These are phyloP conservation scores for Corythaixoides concolor DNA, from an alignment of 2,113 vertebrate genomes.

Conservation along the genomic window DNA sequence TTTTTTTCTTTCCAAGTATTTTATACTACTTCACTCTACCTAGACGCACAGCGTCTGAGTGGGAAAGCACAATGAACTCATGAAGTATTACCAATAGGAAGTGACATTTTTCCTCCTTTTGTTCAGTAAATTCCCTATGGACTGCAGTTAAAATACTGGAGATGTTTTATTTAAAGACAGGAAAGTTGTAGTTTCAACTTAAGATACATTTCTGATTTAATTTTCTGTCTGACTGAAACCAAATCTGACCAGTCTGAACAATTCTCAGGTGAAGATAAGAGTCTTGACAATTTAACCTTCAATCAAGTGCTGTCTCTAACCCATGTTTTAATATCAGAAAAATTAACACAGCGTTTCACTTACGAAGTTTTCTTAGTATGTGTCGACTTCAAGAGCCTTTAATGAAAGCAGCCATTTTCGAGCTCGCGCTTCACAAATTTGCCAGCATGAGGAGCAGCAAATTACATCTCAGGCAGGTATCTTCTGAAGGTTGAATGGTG, in stretches of 20 bases:
- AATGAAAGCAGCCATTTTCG: neutral
- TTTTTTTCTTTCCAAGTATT: conserved; percentile 53
- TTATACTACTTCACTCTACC: neutral
- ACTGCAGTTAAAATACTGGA: conserved; percentile 32
- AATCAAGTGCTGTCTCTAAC: neutral
- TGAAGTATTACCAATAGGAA: conserved; percentile 73
- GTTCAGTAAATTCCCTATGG: conserved; percentile 66
- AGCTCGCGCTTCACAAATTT: neutral
- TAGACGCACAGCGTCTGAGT: neutral
- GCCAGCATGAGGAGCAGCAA: neutral
- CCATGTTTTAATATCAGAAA: neutral
- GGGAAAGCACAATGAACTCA: conserved; percentile 31
- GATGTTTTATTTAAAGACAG: conserved; percentile 56
- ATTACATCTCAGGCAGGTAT: neutral
- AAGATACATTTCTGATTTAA: conserved; percentile 31
- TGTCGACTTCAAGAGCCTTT: neutral
- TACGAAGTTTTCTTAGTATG: neutral
- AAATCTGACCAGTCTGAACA: neutral
- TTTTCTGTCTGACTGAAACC: conserved; percentile 25
- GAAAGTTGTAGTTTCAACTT: conserved; percentile 56
- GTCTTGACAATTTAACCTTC: neutral
- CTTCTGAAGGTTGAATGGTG: neutral
- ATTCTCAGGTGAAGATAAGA: neutral
- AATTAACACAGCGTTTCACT: neutral
- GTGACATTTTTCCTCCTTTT: conserved; percentile 93